Percentiles rank a stretch among this genome's conserved stretches.
Evolutionary conservation across 2,113 vertebrate species (phyloP).

Genomic region (Rutilus rutilus): DNA sequence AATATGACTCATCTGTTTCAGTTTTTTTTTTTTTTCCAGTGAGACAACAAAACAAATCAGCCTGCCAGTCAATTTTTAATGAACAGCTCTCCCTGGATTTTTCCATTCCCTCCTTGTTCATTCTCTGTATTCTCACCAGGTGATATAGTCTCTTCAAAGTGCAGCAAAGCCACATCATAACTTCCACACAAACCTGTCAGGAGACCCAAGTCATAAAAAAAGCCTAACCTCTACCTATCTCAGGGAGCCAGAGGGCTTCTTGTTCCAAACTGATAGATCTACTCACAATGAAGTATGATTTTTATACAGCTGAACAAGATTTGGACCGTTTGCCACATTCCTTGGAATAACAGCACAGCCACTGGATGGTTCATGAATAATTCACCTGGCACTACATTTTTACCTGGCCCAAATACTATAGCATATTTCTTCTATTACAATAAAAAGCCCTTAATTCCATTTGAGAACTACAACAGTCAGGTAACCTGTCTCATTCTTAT

Average conservation of each 20-base stretch:
- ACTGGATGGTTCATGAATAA: constrained; percentile 36
- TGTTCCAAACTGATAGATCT: constrained; percentile 22
- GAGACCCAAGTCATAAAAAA: constrained; percentile 13
- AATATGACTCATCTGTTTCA: constrained; percentile 22
- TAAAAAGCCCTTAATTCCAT: constrained; percentile 17
- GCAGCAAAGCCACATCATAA: constrained; percentile 48
- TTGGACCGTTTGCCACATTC: background rate
- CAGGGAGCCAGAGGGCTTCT: constrained; percentile 6
- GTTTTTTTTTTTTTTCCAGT: background rate
- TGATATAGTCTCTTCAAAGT: constrained; percentile 39
- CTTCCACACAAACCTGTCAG: constrained; percentile 33
- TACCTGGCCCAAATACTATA: constrained; percentile 19
- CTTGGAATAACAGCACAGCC: constrained; percentile 22
- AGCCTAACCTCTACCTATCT: constrained; percentile 19
- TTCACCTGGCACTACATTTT: constrained; percentile 22
- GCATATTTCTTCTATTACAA: constrained; percentile 30
- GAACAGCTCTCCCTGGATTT: constrained; percentile 35
- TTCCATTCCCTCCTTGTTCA: constrained; percentile 18
- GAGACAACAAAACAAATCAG: constrained; percentile 42
- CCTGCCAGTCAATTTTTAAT: constrained; percentile 32
- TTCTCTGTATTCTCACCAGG: constrained; percentile 18
- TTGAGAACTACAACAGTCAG: constrained; percentile 21
- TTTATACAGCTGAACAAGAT: constrained; percentile 24
- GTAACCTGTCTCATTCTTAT: constrained; percentile 7
- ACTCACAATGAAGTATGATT: constrained; percentile 11